Percentiles rank a stretch among this genome's conserved stretches.
Evolutionary conservation across 2,888 invertebrate genomes (phyloP).

Genomic region (Cantharis flavilabris): DNA sequence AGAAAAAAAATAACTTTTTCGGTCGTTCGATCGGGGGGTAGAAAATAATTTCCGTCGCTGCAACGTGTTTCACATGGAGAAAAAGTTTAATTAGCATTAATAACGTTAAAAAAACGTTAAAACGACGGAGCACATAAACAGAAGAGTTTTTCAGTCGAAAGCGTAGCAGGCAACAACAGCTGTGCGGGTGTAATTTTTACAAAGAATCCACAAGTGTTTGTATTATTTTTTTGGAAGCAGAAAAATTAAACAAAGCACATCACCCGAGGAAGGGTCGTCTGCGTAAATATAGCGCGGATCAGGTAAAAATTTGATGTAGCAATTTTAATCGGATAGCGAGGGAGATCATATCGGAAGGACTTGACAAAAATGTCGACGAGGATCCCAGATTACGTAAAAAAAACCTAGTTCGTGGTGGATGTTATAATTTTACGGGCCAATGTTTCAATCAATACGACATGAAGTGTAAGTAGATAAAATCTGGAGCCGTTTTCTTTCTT

Average conservation of each 20-base stretch:
- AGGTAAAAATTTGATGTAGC: background rate
- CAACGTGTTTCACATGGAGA: background rate
- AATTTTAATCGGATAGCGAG: background rate
- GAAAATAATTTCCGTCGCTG: background rate
- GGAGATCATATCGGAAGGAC: background rate
- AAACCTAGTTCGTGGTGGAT: background rate
- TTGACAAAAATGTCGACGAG: background rate
- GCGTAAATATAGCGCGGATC: background rate
- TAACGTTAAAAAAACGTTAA: background rate
- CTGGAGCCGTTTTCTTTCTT: constrained; percentile 31
- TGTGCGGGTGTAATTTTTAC: background rate
- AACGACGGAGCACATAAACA: background rate
- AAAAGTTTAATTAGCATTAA: background rate
- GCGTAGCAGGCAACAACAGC: background rate
- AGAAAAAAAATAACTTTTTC: background rate
- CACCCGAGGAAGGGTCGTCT: background rate
- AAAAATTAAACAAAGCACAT: background rate
- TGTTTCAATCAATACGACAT: constrained; percentile 35
- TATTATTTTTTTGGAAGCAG: background rate
- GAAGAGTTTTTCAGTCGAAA: background rate
- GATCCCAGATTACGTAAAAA: background rate
- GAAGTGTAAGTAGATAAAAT: constrained; percentile 34
- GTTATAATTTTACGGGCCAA: constrained; percentile 22
- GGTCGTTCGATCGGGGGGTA: no score
- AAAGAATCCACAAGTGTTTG: background rate